Percentiles rank a stretch among this genome's conserved stretches.
These are phyloP conservation scores for Heliconius melpomene DNA, from an alignment of 1,140 invertebrate species.

Conservation along the genomic window DNA sequence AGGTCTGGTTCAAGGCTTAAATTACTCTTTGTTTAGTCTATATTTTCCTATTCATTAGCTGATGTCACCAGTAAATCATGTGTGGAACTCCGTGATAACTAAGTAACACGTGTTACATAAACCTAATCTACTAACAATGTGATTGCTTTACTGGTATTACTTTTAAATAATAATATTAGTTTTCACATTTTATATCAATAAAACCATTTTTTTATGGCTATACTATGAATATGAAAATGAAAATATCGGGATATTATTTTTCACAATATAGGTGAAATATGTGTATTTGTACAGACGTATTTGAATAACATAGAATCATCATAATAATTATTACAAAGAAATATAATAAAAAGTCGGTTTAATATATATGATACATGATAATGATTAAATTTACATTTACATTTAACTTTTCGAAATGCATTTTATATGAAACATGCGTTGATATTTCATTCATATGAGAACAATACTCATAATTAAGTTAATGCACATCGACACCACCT, in stretches of 20 bases:
- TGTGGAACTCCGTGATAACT: slow-evolving; percentile 25
- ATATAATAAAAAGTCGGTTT: not conserved
- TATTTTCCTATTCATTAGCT: slow-evolving; percentile 34
- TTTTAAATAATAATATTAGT: too few species aligned
- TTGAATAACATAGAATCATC: too few species aligned
- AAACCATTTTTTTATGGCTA: too few species aligned
- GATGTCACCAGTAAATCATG: slow-evolving; percentile 29
- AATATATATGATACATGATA: not conserved
- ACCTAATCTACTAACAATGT: slow-evolving; percentile 6
- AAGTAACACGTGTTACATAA: slow-evolving; percentile 4
- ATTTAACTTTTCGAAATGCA: not conserved
- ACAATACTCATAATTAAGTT: slow-evolving; percentile 30
- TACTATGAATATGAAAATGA: too few species aligned
- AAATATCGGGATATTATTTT: too few species aligned
- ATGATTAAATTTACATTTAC: not conserved
- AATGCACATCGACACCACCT: slow-evolving; percentile 26
- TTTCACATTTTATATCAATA: too few species aligned
- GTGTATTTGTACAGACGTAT: too few species aligned
- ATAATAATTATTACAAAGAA: not conserved
- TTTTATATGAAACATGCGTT: not conserved
- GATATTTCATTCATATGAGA: slow-evolving; percentile 14
- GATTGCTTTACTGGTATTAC: too few species aligned
- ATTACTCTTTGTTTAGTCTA: slow-evolving; percentile 34
- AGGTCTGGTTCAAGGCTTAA: slow-evolving; percentile 52
- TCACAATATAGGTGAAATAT: too few species aligned